Percentiles rank a stretch among this genome's conserved stretches.
phyloP scores from a whole-genome alignment of 2,113 vertebrate species.

The Ranitomeya imitator region DNA sequence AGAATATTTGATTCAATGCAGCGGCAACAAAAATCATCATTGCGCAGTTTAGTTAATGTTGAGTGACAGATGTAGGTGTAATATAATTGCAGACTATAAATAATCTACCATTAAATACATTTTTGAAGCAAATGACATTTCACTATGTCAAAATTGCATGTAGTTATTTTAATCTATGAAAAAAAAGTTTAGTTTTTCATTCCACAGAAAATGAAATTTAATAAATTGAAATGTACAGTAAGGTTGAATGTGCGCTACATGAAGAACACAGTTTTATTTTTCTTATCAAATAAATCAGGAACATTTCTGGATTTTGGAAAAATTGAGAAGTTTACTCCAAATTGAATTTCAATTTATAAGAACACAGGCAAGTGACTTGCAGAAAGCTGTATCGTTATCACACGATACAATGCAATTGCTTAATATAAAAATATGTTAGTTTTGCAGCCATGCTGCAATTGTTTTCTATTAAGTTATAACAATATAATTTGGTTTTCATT shows the following conservation, averaged over 20 bases:
- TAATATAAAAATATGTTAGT: too few relatives aligned
- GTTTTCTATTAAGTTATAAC: too few relatives aligned
- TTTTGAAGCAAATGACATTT: slow-evolving; percentile 32
- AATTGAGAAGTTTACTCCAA: too few relatives aligned
- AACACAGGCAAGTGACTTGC: too few relatives aligned
- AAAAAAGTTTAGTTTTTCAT: not conserved
- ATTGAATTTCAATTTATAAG: too few relatives aligned
- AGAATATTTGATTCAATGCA: slow-evolving; percentile 23
- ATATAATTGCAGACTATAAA: slow-evolving; percentile 51
- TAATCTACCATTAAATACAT: slow-evolving; percentile 42
- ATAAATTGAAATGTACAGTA: not conserved
- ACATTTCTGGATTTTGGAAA: too few relatives aligned
- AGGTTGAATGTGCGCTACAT: not conserved
- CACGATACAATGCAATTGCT: too few relatives aligned
- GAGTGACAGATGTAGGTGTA: slow-evolving; percentile 45
- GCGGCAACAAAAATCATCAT: slow-evolving; percentile 7
- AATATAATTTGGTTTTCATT: too few relatives aligned
- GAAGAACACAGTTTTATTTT: not conserved
- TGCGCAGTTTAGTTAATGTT: slow-evolving; percentile 20
- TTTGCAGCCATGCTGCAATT: too few relatives aligned
- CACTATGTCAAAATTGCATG: slow-evolving; percentile 12
- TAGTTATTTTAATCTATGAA: slow-evolving; percentile 11
- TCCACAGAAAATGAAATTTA: not conserved
- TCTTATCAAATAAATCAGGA: not conserved
- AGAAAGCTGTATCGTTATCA: too few relatives aligned